These are phyloP conservation scores for Mormyrops boulengeri DNA, from an alignment of 2,797 vertebrate species.

Conservation along the genomic window DNA sequence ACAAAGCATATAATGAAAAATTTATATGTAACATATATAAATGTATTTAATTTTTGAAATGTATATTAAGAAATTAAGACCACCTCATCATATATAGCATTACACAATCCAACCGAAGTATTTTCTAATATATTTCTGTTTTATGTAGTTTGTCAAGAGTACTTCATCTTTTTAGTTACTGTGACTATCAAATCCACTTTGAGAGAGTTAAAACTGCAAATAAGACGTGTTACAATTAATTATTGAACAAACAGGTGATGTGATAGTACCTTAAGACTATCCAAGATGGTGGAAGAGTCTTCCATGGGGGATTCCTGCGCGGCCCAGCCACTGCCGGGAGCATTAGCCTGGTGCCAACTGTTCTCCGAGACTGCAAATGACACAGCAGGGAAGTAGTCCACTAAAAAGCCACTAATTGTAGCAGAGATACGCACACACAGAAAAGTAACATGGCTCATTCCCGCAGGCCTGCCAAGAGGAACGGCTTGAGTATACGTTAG, in stretches of 20 bases:
- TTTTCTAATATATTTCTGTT: not conserved
- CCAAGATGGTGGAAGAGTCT: conserved; percentile 87
- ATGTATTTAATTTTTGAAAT: not conserved
- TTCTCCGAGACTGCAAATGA: conserved; percentile 71
- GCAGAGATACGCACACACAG: conserved; percentile 23
- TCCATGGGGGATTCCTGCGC: conserved; percentile 83
- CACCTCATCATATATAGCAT: not conserved
- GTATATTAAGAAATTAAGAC: not conserved
- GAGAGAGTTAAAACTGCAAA: not conserved
- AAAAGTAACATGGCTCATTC: not conserved
- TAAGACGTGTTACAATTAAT: not conserved
- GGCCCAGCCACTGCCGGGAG: conserved; percentile 78
- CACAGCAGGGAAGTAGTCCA: conserved; percentile 82
- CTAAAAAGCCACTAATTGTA: conserved; percentile 80
- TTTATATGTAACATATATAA: not conserved
- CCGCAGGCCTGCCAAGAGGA: not conserved
- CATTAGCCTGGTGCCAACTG: conserved; percentile 81
- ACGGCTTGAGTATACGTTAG: not conserved
- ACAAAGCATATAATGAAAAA: not conserved
- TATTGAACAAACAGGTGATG: not conserved
- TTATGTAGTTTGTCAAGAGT: not conserved
- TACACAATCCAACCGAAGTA: not conserved
- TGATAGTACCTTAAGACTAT: conserved; percentile 85
- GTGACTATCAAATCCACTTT: not conserved
- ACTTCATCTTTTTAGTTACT: not conserved